phyloP scores from a whole-genome alignment of 2,113 vertebrate species.

The Melanostigma gelatinosum region DNA sequence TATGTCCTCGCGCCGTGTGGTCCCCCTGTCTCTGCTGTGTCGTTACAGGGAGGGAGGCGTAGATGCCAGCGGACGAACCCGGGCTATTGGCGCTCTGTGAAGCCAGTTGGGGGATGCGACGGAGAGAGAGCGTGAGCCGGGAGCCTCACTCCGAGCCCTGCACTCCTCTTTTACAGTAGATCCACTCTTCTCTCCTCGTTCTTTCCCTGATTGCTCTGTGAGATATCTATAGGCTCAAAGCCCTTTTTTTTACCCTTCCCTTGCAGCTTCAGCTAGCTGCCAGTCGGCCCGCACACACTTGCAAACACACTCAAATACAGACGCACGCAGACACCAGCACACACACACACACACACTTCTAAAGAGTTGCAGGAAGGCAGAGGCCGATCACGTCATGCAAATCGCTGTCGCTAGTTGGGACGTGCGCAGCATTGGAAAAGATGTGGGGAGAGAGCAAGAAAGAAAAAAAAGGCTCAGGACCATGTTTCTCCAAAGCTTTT shows the following conservation, averaged over 20 bases:
- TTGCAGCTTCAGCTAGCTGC: conserved; percentile 64
- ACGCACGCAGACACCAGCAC: conserved; percentile 18
- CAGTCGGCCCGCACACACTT: conserved; percentile 52
- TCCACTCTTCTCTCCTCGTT: background rate
- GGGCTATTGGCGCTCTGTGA: conserved; percentile 25
- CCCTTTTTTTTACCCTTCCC: conserved; percentile 7
- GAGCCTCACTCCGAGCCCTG: conserved; percentile 32
- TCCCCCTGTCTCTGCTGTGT: conserved; percentile 19
- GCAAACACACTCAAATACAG: conserved; percentile 53
- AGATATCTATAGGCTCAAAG: conserved; percentile 64
- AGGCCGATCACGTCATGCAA: conserved; percentile 77
- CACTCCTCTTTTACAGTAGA: conserved; percentile 38
- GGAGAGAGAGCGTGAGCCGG: background rate
- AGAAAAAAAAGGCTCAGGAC: conserved; percentile 13
- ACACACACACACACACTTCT: conserved; percentile 18
- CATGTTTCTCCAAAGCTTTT: conserved; percentile 51
- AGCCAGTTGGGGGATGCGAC: conserved; percentile 26
- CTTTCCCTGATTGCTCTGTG: conserved; percentile 62
- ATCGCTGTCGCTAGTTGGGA: conserved; percentile 67
- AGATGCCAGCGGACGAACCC: conserved; percentile 25
- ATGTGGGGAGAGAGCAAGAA: conserved; percentile 19
- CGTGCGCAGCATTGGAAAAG: conserved; percentile 65
- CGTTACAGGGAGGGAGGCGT: conserved; percentile 19
- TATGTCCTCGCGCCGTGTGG: conserved; percentile 67
- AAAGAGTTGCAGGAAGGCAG: conserved; percentile 72